Evolutionary conservation across 2,888 invertebrate species (phyloP).

Genomic region (Parthenolecanium corni): DNA sequence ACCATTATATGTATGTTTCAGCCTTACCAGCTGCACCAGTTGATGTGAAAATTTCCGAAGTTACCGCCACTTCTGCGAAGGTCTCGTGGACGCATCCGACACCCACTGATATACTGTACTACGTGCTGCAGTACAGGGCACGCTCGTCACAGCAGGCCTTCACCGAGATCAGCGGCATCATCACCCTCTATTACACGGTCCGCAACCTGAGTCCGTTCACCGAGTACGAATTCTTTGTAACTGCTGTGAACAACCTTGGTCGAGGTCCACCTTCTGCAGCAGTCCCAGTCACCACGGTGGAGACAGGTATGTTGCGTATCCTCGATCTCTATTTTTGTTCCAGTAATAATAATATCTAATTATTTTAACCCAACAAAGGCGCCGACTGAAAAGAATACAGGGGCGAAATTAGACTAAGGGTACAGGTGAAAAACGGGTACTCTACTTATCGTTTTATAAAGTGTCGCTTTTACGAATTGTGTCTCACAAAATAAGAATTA

Average conservation of each 20-base stretch:
- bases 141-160: conserved; percentile 85
- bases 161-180: conserved; percentile 85
- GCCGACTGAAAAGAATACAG: too few species aligned
- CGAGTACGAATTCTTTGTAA: conserved; percentile 91
- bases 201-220: conserved; percentile 84
- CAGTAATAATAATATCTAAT: too few species aligned
- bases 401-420: too few species aligned
- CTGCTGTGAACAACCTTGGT: conserved; percentile 89
- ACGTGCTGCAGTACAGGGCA: conserved; percentile 92
- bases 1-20: too few species aligned
- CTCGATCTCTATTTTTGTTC: not conserved
- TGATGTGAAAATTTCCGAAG: conserved; percentile 80
- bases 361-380: too few species aligned
- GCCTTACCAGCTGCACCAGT: conserved; percentile 85
- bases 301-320: conserved; percentile 65
- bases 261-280: conserved; percentile 79
- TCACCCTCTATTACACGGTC: conserved; percentile 84
- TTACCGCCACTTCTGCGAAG: conserved; percentile 84
- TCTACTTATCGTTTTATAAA: too few species aligned
- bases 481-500: too few species aligned
- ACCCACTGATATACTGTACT: conserved; percentile 83
- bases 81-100: conserved; percentile 86
- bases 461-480: too few species aligned
- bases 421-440: too few species aligned
- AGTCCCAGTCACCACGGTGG: conserved; percentile 86